Base-by-base conservation (phyloP, 2,797 vertebrate species). In the Phoxinus dragarum region DNA sequence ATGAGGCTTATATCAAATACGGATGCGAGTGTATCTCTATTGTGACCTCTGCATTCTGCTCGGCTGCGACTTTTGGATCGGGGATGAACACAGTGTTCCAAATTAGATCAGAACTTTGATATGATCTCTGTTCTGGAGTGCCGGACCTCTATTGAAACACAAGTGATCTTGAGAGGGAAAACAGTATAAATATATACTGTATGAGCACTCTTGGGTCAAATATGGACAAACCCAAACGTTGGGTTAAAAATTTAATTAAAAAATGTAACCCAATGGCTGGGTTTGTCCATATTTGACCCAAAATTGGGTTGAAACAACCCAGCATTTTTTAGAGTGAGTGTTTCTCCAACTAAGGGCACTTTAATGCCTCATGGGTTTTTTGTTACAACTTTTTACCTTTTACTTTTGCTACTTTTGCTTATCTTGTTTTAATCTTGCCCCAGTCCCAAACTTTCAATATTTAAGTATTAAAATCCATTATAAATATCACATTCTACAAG, bases 21-120 rank as follows among this genome's bases (percentile, higher is more conserved):
- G 16, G 49, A 78, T 40, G 38, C 40, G 17, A 56, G 73, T 12
- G 44, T 34, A 47, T 71, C 74, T 83, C 68, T 49, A 56, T 76
- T 36, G 27, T 52, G 31, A 54, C 38, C 67, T n/a, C 77, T 6
- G 59, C 38, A 27, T 82, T 76, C 80, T 67, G 79, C 44, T 77
- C 27, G 49, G 10, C 36, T 56, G 49, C 19, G 1, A 71, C 66
- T 61, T 78, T 56, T 36, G 71, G 27, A 82, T 64, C 56, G 3
- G 68, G 83, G 52, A 84, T 79, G 38, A 44, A 59, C 47, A 59
- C 14, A 3, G 59, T 36, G 14, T 27, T 66, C 14, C 3, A 52
- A 54, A 84, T 84, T 36, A 47, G 52, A 84, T 61, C 52, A 84
- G 75, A 72, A 27, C 52, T 84, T 71, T 72, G 83, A 79, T 59